Evolutionary conservation across 1,140 invertebrate species (phyloP), one percentile per base, ranked within the genome.

Genomic region (Nephila pilipes): DNA sequence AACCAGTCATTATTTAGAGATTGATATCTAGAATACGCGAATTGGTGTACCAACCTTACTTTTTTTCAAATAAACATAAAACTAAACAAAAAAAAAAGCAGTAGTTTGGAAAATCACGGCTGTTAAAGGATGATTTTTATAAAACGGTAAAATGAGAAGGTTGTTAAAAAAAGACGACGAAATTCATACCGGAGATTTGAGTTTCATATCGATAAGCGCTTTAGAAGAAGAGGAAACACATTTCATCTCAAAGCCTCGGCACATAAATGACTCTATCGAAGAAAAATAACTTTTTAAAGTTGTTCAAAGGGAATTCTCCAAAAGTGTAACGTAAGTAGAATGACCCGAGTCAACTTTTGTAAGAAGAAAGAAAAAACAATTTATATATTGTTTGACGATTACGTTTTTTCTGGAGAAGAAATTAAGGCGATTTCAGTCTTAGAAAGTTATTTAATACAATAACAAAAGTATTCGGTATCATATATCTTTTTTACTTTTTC

Each of bases 151-250:
- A 65, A 25, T 65, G 63, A 32, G 69, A 75, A 75, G 29, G 29
- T 75, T 75, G 69, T 75, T 75, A 65, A 75, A 75, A 16, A 75
- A 29, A 75, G 3, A 75, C 14, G 14, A 75, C 29, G 12, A 75
- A 75, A 20, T 29, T 75, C 29, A 75, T 5, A 32, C 16, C 69
- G 32, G 69, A 32, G 69, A 75, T 75, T 75, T 75, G 69, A 75
- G 29, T 75, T 36, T 75, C 29, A 75, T 75, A 75, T 75, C 69
- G 69, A 36, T 75, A 75, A 75, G 69, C 69, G 3, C 25, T 36
- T 75, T 18, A 36, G 14, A 20, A 32, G 25, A 20, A 60, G 6
- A 75, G 29, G 29, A 16, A 65, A 65, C 32, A 75, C 29, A 36
- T 75, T 75, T 75, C 32, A 14, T 36, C 18, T 29, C 5, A 75